These are phyloP conservation scores for Ellobius talpinus DNA, from an alignment of 2,113 vertebrate species.

Conservation along the genomic window DNA sequence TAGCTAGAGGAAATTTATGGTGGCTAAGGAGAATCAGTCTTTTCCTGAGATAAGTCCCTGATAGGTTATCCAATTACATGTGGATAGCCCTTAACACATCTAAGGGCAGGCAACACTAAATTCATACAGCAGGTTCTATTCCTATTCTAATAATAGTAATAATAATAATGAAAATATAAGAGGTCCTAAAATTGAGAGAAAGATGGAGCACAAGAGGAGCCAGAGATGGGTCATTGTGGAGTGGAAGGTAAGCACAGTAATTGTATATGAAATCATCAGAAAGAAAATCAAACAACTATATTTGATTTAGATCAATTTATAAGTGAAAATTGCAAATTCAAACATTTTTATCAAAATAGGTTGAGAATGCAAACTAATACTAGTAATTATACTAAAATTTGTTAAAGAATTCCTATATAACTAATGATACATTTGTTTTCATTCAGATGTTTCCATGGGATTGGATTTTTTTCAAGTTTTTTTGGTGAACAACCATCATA, in stretches of 20 bases:
- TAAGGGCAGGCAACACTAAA: neutral
- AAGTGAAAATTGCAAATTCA: neutral
- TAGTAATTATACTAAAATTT: neutral
- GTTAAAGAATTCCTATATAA: neutral
- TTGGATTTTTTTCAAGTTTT: neutral
- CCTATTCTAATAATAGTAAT: neutral
- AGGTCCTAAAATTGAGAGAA: neutral
- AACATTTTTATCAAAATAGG: neutral
- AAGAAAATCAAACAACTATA: neutral
- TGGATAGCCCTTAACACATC: neutral
- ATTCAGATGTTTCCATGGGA: neutral
- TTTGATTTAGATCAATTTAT: neutral
- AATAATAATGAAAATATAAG: neutral
- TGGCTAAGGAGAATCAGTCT: no score
- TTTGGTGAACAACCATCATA: neutral
- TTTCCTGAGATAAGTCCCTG: neutral
- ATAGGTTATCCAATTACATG: neutral
- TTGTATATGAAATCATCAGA: neutral
- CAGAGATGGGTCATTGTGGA: neutral
- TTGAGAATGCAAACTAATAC: neutral
- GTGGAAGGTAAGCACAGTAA: neutral
- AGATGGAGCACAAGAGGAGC: neutral
- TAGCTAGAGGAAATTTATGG: neutral
- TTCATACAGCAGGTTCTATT: neutral
- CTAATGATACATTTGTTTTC: neutral